Evolutionary conservation across 2,113 vertebrate genomes (phyloP), one percentile per base, ranked within the genome.

Genomic region (Propithecus coquereli): DNA sequence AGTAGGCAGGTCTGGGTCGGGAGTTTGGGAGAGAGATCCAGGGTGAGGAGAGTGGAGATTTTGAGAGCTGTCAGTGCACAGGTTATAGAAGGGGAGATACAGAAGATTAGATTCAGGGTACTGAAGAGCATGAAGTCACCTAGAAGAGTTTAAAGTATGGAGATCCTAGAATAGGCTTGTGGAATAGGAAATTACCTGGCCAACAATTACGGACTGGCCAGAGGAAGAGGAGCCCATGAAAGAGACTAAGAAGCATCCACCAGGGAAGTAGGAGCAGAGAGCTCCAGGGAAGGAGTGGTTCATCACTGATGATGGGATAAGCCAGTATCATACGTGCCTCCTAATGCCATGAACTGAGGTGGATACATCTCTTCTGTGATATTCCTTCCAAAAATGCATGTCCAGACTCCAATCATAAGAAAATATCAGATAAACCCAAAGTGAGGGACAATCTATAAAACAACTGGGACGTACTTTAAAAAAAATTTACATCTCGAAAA

Each of bases 291-390:
- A 76, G 82, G 32, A 45, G 50, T 52, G 61, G 16, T 17, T 68
- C 5, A 3, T 50, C 81, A 18, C 8, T 6, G 20, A 16, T 25
- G 14, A 54, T 23, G 25, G n/a, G 57, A 25, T 40, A 37, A 74
- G 50, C 30, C 43, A 20, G 45, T 5, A 7, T 79, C n/a, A 37
- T 0, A 0, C 3, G 50, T 5, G 2, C 6, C 8, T n/a, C 6
- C 16, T 37, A 52, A 37, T 45, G 45, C 23, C 17, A 23, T 12
- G 16, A 12, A 16, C 20, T 1, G 2, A 82, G 57, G 30, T 79
- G 54, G 70, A 59, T 40, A n/a, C 5, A 3, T 54, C 20, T 80
- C 47, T 23, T 68, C 82, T 87, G 16, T 68, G 47, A 71, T 52
- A 27, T 61, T 71, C 27, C 34, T n/a, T 52, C 66, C 34, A 23